These are phyloP conservation scores for Alosa alosa DNA, from an alignment of 2,113 vertebrate species.

Conservation along the genomic window DNA sequence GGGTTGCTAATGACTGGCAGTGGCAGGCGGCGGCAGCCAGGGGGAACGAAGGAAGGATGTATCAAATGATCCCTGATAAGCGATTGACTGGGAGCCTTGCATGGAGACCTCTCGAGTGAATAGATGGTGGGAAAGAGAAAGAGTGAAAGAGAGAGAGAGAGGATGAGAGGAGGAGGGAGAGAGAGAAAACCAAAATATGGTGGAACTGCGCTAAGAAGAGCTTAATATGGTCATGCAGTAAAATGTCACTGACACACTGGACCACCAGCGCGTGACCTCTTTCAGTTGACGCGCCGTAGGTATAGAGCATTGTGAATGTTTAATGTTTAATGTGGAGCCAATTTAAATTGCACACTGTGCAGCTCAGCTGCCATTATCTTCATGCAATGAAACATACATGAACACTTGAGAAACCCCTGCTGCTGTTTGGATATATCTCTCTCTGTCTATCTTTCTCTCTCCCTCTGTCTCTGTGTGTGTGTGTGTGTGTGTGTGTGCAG, in stretches of 20 bases:
- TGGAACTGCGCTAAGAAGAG: neutral
- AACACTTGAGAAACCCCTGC: neutral
- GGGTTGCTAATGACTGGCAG: neutral
- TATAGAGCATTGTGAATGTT: neutral
- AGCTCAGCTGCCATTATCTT: neutral
- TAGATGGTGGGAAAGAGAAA: neutral
- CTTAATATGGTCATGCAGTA: neutral
- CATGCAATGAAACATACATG: neutral
- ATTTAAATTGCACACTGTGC: neutral
- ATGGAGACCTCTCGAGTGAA: neutral
- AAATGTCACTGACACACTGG: neutral
- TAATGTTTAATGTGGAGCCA: neutral
- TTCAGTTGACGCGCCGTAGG: neutral
- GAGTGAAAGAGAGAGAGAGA: neutral
- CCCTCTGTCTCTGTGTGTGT: neutral
- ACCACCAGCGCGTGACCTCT: neutral
- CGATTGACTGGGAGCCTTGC: neutral
- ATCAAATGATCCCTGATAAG: slow-evolving; percentile 5
- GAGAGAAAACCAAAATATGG: neutral
- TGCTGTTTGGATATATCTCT: neutral
- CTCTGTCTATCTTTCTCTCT: too few species aligned
- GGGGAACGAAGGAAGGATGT: neutral
- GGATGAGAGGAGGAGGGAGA: neutral
- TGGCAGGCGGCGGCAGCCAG: neutral
- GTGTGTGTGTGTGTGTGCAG: neutral